Conservation (phyloP, 2,888 invertebrate genomes). For the Acrobasis consociella region DNA sequence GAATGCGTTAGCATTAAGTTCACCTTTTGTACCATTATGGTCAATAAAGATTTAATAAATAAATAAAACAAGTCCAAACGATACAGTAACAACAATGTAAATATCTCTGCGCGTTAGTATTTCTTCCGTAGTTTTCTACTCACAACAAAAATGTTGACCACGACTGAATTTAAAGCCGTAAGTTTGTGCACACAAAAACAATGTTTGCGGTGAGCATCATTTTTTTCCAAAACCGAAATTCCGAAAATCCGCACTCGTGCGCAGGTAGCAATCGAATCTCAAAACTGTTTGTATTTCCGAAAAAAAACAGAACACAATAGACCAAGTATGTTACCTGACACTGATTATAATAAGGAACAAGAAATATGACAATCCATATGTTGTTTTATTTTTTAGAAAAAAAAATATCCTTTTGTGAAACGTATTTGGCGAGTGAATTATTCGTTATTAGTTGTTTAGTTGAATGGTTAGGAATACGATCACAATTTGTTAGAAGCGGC, state of each 20-base stretch:
- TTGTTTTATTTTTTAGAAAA: slow-evolving; percentile 57
- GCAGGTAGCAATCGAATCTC: slow-evolving; percentile 77
- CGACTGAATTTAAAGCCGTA: slow-evolving; percentile 46
- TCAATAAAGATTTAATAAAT: no score
- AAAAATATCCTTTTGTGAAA: slow-evolving; percentile 35
- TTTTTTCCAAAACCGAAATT: slow-evolving; percentile 71
- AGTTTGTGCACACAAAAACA: slow-evolving; percentile 70
- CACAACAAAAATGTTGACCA: slow-evolving; percentile 42
- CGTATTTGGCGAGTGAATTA: slow-evolving; percentile 66
- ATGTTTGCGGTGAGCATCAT: slow-evolving; percentile 78
- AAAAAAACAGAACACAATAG: slow-evolving; percentile 70
- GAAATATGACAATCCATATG: slow-evolving; percentile 77
- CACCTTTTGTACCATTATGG: no score
- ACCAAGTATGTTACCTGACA: slow-evolving; percentile 70
- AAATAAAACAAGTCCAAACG: no score
- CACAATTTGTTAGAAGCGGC: slow-evolving; percentile 61
- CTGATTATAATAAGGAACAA: slow-evolving; percentile 76
- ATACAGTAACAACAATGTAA: no score
- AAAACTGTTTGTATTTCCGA: slow-evolving; percentile 79
- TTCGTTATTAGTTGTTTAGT: slow-evolving; percentile 65
- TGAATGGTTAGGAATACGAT: slow-evolving; percentile 64
- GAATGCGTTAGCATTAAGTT: no score
- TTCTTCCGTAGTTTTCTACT: background rate
- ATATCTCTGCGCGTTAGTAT: no score
- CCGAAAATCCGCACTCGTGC: slow-evolving; percentile 74